Base-by-base conservation (phyloP, 2,888 invertebrate genomes). In the Aspidiotus destructor region DNA sequence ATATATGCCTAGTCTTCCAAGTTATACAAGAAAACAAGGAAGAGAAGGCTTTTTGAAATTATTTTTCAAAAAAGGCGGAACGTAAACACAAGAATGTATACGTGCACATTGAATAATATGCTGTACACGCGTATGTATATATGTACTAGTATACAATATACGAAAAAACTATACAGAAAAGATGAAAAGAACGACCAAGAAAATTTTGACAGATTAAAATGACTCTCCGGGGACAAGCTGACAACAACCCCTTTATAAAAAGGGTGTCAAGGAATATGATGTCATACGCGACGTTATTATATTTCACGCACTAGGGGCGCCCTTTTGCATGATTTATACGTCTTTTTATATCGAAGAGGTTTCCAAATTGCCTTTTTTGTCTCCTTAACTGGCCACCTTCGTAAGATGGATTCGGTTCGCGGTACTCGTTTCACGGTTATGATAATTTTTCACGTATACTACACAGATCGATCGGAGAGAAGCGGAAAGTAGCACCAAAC, bases 121-220 rank as follows among this genome's bases (percentile, higher is more conserved):
- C 28, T 28, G 28, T 28, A 28, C 28, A 28, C 28, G 28, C 28
- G 28, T 5, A 28, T 28, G 28, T 28, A 28, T 28, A 28, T 28
- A 28, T 5, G 28, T 28, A 28, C 28, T 1, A 28, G 28, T 28
- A n/a, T n/a, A n/a, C n/a, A n/a, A n/a, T n/a, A n/a, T n/a, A 28
- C 28, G 28, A 48, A 54, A 54, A 53, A 52, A 52, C 52, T 55
- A 63, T 54, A 63, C 28, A 55, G 40, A 67, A 40, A 67, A 67
- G 67, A 67, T 60, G 52, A 67, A 67, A 67, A 57, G 57, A 67
- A 41, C 58, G 58, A 57, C 58, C 60, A 67, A 67, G 58, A 60
- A 67, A 67, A 67, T 67, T 67, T 67, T 67, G 67, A 67, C 67
- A 67, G 67, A 67, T 67, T 67, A 67, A 67, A 67, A 67, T 67